These are phyloP conservation scores for Mesochorus sp. DNA, from an alignment of 2,888 invertebrate species.

Conservation along the genomic window DNA sequence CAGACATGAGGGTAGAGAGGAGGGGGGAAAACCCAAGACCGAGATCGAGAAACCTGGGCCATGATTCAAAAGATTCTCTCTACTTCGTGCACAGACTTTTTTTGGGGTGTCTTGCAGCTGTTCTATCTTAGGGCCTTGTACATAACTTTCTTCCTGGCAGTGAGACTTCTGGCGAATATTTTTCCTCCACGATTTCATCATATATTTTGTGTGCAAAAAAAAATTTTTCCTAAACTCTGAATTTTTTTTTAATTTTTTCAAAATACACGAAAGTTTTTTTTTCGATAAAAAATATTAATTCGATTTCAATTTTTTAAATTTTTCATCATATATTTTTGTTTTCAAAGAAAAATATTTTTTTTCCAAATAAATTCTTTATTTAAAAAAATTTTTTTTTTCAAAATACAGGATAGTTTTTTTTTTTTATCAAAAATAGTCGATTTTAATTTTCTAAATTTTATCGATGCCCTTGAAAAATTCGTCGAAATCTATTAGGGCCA, in stretches of 20 bases:
- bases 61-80: constrained; percentile 70
- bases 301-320: too few relatives aligned
- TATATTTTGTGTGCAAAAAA: background rate
- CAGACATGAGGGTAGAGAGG: constrained; percentile 19
- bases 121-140: constrained; percentile 59
- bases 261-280: too few relatives aligned
- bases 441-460: background rate
- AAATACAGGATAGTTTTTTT: background rate
- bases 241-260: background rate
- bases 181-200: constrained; percentile 13
- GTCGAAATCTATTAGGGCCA: constrained; percentile 39
- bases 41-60: constrained; percentile 63
- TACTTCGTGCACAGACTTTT: constrained; percentile 59
- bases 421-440: too few relatives aligned
- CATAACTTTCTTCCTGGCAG: constrained; percentile 29
- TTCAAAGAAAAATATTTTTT: too few relatives aligned
- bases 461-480: background rate
- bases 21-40: constrained; percentile 56
- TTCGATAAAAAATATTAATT: background rate
- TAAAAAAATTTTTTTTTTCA: too few relatives aligned
- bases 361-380: too few relatives aligned
- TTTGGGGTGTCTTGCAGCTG: constrained; percentile 68
- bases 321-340: too few relatives aligned
- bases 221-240: background rate
- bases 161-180: constrained; percentile 16